These are phyloP conservation scores for Crocuta crocuta DNA, from an alignment of 2,113 vertebrate species.

Conservation along the genomic window DNA sequence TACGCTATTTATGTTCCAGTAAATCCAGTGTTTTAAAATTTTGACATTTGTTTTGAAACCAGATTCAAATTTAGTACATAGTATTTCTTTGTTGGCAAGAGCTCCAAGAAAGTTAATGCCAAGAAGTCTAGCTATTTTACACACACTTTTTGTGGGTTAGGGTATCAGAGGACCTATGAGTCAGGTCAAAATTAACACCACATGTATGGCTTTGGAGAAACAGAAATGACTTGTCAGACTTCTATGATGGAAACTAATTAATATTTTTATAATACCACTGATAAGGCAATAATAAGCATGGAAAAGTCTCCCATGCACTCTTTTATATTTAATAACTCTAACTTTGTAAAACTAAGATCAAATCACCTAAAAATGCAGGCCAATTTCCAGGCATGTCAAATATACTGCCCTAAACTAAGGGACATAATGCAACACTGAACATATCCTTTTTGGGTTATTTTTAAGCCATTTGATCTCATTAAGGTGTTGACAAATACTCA, in stretches of 20 bases:
- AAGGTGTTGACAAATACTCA: conserved; percentile 25
- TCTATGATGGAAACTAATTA: conserved; percentile 72
- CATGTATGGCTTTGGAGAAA: conserved; percentile 55
- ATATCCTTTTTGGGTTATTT: not conserved
- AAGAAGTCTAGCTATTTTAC: conserved; percentile 70
- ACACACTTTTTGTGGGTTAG: conserved; percentile 55
- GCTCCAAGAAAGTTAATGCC: conserved; percentile 65
- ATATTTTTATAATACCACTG: conserved; percentile 63
- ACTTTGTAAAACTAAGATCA: conserved; percentile 65
- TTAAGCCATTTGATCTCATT: not conserved
- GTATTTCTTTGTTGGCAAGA: conserved; percentile 76
- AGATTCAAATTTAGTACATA: conserved; percentile 80
- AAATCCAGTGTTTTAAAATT: conserved; percentile 67
- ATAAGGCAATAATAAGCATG: conserved; percentile 56
- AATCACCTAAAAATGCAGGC: conserved; percentile 36
- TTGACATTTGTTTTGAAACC: conserved; percentile 81
- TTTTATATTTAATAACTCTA: conserved; percentile 61
- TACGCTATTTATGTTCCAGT: conserved; percentile 63
- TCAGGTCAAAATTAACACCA: conserved; percentile 78
- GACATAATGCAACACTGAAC: not conserved
- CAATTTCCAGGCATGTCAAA: conserved; percentile 29
- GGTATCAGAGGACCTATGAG: conserved; percentile 76
- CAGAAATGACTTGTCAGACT: conserved; percentile 46
- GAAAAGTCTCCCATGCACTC: not conserved
- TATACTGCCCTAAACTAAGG: not conserved